Percentiles rank a stretch among this genome's conserved stretches.
Evolutionary conservation across 2,888 invertebrate genomes (phyloP).

Genomic region (Cheilosia soror): DNA sequence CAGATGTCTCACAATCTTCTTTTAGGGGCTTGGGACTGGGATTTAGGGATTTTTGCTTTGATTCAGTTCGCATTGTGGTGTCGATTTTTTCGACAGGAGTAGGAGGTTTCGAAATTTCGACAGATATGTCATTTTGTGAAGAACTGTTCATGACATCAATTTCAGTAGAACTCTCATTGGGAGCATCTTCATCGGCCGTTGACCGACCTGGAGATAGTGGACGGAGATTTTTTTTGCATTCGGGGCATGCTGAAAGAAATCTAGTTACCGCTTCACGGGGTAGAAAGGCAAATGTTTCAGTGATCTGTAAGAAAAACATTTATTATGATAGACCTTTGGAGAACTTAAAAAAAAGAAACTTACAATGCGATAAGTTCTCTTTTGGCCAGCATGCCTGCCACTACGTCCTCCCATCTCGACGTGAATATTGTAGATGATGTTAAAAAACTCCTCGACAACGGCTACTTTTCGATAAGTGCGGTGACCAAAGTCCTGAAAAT

Average conservation of each 20-base stretch:
- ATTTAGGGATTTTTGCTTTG: slow-evolving; percentile 16
- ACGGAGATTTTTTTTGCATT: slow-evolving; percentile 87
- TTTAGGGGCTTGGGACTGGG: slow-evolving; percentile 16
- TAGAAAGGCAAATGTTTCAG: slow-evolving; percentile 97
- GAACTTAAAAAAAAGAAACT: slow-evolving; percentile 77
- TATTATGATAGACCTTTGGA: not conserved
- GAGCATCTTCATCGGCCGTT: slow-evolving; percentile 79
- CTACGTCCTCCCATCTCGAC: slow-evolving; percentile 96
- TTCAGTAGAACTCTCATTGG: slow-evolving; percentile 83
- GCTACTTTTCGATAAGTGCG: slow-evolving; percentile 95
- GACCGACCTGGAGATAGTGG: slow-evolving; percentile 81
- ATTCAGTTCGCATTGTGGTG: slow-evolving; percentile 9
- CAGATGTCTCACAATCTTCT: slow-evolving; percentile 34
- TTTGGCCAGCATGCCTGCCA: slow-evolving; percentile 98
- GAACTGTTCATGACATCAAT: slow-evolving; percentile 81
- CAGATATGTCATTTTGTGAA: slow-evolving; percentile 81
- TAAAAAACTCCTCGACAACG: slow-evolving; percentile 98
- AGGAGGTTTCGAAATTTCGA: slow-evolving; percentile 77
- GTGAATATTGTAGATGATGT: slow-evolving; percentile 97
- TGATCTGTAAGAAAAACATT: slow-evolving; percentile 88
- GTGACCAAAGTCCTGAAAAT: slow-evolving; percentile 89
- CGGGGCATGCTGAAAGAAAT: slow-evolving; percentile 96
- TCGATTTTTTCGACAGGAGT: slow-evolving; percentile 36
- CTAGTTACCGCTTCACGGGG: slow-evolving; percentile 98
- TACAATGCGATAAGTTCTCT: slow-evolving; percentile 97